Evolutionary conservation across 2,888 invertebrate genomes (phyloP).

Genomic region (Cenopis cana): DNA sequence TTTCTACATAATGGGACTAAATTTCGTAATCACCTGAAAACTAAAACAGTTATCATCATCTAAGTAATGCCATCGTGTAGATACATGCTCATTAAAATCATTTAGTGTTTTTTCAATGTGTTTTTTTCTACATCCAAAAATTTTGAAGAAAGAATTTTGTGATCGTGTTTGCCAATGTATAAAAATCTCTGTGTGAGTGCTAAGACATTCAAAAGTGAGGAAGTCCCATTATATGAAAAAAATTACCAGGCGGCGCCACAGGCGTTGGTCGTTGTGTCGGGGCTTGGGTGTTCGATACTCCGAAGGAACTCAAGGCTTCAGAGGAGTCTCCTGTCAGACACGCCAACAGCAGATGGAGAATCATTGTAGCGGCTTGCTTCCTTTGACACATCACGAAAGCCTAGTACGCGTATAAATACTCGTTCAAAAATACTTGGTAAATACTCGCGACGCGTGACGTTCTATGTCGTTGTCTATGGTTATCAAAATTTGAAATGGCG

Average conservation of each 20-base stretch:
- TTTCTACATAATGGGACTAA: slow-evolving; percentile 63
- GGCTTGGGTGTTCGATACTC: slow-evolving; percentile 86
- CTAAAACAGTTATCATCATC: slow-evolving; percentile 25
- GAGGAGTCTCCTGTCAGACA: slow-evolving; percentile 78
- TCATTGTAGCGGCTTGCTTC: slow-evolving; percentile 65
- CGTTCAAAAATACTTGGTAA: slow-evolving; percentile 36
- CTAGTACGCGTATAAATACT: slow-evolving; percentile 46
- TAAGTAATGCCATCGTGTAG: slow-evolving; percentile 8
- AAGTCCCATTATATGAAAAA: slow-evolving; percentile 74
- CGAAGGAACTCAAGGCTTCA: slow-evolving; percentile 88
- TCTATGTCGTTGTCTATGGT: slow-evolving; percentile 46
- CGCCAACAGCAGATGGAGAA: slow-evolving; percentile 66
- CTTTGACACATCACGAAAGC: slow-evolving; percentile 71
- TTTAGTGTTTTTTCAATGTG: slow-evolving; percentile 8
- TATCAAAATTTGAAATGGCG: slow-evolving; percentile 45
- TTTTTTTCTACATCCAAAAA: not conserved
- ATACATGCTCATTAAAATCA: slow-evolving; percentile 6
- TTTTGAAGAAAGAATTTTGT: slow-evolving; percentile 24
- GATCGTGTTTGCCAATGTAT: slow-evolving; percentile 41
- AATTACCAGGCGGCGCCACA: slow-evolving; percentile 85
- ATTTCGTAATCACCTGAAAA: slow-evolving; percentile 1
- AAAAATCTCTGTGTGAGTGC: slow-evolving; percentile 31
- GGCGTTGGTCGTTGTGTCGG: slow-evolving; percentile 83
- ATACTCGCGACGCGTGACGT: slow-evolving; percentile 37
- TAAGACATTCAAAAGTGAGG: slow-evolving; percentile 37